Percentiles rank a stretch among this genome's conserved stretches.
phyloP scores from a whole-genome alignment of 2,888 invertebrate species.

The Drosophila phalerata region DNA sequence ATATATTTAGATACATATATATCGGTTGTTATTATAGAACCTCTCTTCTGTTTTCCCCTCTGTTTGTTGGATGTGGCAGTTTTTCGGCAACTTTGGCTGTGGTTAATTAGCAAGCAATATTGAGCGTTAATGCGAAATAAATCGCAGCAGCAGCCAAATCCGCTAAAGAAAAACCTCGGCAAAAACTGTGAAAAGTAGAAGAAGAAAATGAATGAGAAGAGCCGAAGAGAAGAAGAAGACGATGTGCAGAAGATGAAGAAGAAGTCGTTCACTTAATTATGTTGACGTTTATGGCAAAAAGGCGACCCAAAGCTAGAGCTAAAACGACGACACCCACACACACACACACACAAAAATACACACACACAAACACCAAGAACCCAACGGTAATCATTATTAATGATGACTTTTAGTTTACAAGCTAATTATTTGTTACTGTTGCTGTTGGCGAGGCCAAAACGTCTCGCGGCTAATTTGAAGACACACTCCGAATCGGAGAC shows the following conservation, averaged over 20 bases:
- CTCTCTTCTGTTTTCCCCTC: constrained; percentile 1
- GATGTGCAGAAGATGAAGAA: constrained; percentile 15
- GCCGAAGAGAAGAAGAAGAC: constrained; percentile 4
- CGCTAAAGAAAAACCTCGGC: constrained; percentile 44
- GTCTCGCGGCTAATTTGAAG: constrained; percentile 30
- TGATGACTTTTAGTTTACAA: constrained; percentile 81
- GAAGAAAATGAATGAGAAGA: constrained; percentile 9
- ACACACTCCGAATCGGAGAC: constrained; percentile 18
- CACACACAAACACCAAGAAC: constrained; percentile 21
- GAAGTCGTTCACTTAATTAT: constrained; percentile 71
- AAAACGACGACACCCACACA: constrained; percentile 14
- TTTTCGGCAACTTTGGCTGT: constrained; percentile 61
- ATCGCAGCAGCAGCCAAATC: constrained; percentile 72
- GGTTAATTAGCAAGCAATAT: constrained; percentile 81
- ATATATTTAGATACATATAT: constrained; percentile 1
- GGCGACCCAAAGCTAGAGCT: constrained; percentile 18
- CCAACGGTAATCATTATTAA: constrained; percentile 77
- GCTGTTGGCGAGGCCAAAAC: constrained; percentile 32
- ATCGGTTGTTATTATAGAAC: constrained; percentile 53
- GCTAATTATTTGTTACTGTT: constrained; percentile 81
- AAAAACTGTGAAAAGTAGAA: constrained; percentile 33
- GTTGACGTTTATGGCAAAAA: constrained; percentile 74
- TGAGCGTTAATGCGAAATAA: constrained; percentile 82
- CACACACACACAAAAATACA: background rate
- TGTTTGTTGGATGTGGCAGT: constrained; percentile 49